Evolutionary conservation across 1,140 invertebrate genomes (phyloP).

Genomic region (Cherax destructor): DNA sequence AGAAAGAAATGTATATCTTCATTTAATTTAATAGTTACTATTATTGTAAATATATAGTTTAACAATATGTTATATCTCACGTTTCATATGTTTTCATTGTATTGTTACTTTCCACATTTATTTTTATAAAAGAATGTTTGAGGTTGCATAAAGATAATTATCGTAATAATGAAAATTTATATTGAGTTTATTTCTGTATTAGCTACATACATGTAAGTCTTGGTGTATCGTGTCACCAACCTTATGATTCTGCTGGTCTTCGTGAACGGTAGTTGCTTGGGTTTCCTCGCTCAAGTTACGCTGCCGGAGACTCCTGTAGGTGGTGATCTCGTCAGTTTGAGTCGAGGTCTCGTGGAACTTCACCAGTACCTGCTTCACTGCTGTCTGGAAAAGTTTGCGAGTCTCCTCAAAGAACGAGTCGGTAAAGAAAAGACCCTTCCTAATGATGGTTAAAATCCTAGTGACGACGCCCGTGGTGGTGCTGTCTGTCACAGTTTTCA

Average conservation of each 20-base stretch:
- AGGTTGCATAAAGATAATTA: too few species aligned
- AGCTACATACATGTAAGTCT: too few species aligned
- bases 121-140: too few species aligned
- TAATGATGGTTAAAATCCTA: constrained; percentile 27
- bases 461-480: background rate
- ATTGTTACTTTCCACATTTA: too few species aligned
- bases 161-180: too few species aligned
- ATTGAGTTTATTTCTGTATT: too few species aligned
- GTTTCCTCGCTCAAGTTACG: constrained; percentile 41
- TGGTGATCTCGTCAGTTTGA: constrained; percentile 30
- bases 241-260: constrained; percentile 40
- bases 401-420: constrained; percentile 53
- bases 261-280: constrained; percentile 40
- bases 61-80: too few species aligned
- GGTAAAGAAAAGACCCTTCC: constrained; percentile 44
- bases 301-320: constrained; percentile 54
- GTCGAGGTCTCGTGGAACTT: constrained; percentile 30
- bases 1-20: background rate
- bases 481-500: background rate
- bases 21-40: too few species aligned
- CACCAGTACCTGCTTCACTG: constrained; percentile 38
- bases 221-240: constrained; percentile 4
- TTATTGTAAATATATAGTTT: too few species aligned
- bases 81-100: too few species aligned
- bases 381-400: constrained; percentile 45